Conservation (phyloP, 2,113 vertebrate genomes). For the Engystomops pustulosus region DNA sequence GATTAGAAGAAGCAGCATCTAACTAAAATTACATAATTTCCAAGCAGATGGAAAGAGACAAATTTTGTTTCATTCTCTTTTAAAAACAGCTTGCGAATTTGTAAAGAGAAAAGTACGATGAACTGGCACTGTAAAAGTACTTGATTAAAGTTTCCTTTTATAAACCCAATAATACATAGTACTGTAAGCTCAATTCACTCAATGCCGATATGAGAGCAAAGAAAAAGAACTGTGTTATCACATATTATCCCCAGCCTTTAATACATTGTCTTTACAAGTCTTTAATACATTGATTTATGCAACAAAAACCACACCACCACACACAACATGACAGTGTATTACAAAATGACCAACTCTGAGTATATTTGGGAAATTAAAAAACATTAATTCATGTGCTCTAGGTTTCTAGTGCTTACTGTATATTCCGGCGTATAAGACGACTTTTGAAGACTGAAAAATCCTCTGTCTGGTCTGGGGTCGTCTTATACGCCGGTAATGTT, state of each 20-base stretch:
- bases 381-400: constrained; percentile 10
- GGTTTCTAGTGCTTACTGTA: neutral
- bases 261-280: constrained; percentile 43
- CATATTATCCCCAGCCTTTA: constrained; percentile 53
- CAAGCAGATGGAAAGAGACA: neutral
- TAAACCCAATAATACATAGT: neutral
- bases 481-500: too few relatives aligned
- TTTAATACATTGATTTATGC: constrained; percentile 60
- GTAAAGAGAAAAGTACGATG: neutral
- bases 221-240: constrained; percentile 38
- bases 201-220: constrained; percentile 1
- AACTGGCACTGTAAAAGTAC: neutral
- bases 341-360: constrained; percentile 54
- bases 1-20: neutral
- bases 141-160: neutral
- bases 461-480: too few relatives aligned
- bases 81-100: neutral
- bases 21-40: neutral
- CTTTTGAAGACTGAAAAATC: too few relatives aligned
- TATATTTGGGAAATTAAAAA: constrained; percentile 31
- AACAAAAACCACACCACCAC: constrained; percentile 40
- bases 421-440: too few relatives aligned
- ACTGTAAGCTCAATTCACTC: constrained; percentile 13
- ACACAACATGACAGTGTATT: constrained; percentile 60
- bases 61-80: neutral